These are phyloP conservation scores for Idaea straminata DNA, from an alignment of 2,888 invertebrate genomes.

Conservation along the genomic window DNA sequence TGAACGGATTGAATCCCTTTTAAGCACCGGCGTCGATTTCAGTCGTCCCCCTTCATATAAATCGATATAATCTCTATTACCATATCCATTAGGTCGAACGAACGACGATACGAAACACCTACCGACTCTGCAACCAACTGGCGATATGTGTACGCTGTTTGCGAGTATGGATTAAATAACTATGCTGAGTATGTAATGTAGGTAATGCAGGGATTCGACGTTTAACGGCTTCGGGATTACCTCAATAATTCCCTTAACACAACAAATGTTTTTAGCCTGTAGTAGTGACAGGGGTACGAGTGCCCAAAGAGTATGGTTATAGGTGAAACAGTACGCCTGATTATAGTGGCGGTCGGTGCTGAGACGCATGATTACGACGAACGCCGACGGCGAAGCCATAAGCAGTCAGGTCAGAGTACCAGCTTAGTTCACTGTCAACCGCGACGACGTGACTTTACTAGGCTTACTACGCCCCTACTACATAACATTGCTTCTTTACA, in stretches of 20 bases:
- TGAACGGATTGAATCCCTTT: conserved; percentile 64
- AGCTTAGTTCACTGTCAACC: conserved; percentile 56
- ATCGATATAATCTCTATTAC: conserved; percentile 61
- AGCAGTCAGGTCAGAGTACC: conserved; percentile 54
- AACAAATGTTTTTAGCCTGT: conserved; percentile 73
- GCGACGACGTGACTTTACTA: conserved; percentile 51
- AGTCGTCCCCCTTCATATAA: conserved; percentile 39
- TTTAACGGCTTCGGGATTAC: conserved; percentile 79
- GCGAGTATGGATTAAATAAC: conserved; percentile 74
- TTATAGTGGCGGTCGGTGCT: conserved; percentile 21
- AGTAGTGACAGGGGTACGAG: conserved; percentile 31
- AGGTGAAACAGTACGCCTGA: conserved; percentile 30
- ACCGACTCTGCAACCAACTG: conserved; percentile 41
- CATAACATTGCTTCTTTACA: conserved; percentile 42
- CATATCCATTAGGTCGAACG: conserved; percentile 55
- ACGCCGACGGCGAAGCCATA: conserved; percentile 58
- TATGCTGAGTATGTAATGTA: conserved; percentile 72
- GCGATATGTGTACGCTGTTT: conserved; percentile 53
- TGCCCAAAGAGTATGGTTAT: conserved; percentile 27
- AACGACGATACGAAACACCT: conserved; percentile 38
- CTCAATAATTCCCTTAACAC: conserved; percentile 70
- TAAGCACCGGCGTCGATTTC: conserved; percentile 60
- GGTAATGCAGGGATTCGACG: conserved; percentile 74
- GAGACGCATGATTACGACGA: conserved; percentile 45
- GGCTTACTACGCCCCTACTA: conserved; percentile 41